Percentiles rank a stretch among this genome's conserved stretches.
Evolutionary conservation across 2,113 vertebrate species (phyloP).

Genomic region (Illadopsis cleaveri): DNA sequence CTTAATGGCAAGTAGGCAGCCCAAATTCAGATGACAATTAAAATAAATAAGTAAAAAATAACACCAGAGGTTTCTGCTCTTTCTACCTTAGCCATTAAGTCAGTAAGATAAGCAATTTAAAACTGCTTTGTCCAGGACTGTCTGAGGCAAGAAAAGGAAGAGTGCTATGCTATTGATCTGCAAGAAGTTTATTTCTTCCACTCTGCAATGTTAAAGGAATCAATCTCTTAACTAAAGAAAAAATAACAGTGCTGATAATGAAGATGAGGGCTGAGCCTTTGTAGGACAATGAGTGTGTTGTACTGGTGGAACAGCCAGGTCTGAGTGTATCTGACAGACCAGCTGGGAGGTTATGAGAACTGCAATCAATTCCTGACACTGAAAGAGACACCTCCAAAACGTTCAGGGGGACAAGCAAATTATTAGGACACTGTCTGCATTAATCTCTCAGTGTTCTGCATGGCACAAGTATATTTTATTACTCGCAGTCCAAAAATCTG

Average conservation of each 20-base stretch:
- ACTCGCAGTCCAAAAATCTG: background rate
- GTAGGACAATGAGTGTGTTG: slow-evolving; percentile 32
- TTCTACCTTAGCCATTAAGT: background rate
- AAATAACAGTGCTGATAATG: slow-evolving; percentile 46
- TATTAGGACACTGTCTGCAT: background rate
- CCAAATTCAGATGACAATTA: background rate
- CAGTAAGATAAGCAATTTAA: slow-evolving; percentile 28
- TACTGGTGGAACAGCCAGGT: slow-evolving; percentile 13
- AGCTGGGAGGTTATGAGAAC: slow-evolving; percentile 22
- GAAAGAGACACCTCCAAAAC: slow-evolving; percentile 37
- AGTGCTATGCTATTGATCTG: slow-evolving; percentile 43
- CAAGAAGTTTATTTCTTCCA: slow-evolving; percentile 64
- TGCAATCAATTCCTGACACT: slow-evolving; percentile 36
- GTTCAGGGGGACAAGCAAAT: slow-evolving; percentile 6
- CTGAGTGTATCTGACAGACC: background rate
- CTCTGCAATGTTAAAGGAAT: slow-evolving; percentile 62
- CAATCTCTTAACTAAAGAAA: slow-evolving; percentile 69
- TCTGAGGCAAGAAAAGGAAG: background rate
- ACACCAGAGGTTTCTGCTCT: background rate
- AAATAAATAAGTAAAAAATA: background rate
- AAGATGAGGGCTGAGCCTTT: slow-evolving; percentile 26
- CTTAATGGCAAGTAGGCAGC: background rate
- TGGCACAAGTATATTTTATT: background rate
- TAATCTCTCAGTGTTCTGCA: background rate
- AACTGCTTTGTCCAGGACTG: slow-evolving; percentile 34